A percentile compares a stretch with the other conserved stretches of the same genome.
Evolutionary conservation across 53 echinoderm and acorn worm species (phyloP).

Genomic region (Stichopus horrens): DNA sequence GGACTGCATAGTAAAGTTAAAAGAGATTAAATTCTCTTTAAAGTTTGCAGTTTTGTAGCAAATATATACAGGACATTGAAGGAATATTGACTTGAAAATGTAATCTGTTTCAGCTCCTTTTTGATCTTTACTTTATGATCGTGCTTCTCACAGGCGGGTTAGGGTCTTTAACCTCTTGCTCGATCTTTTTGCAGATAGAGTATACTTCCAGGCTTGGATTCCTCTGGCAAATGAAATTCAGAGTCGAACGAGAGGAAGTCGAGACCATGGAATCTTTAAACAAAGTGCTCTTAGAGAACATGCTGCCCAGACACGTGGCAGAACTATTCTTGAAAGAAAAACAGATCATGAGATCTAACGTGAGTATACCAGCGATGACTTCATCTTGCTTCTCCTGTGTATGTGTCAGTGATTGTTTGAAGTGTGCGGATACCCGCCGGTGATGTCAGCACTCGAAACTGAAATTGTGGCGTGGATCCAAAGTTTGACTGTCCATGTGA

Average conservation of each 20-base stretch:
- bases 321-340: slow-evolving; percentile 86
- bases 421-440: too few relatives aligned
- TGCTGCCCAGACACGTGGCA: slow-evolving; percentile 96
- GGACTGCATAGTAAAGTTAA: too few relatives aligned
- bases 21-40: background rate
- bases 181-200: slow-evolving; percentile 71
- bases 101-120: too few relatives aligned
- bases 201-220: slow-evolving; percentile 90
- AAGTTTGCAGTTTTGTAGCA: background rate
- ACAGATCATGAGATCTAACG: slow-evolving; percentile 91
- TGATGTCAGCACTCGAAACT: too few relatives aligned
- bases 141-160: too few relatives aligned
- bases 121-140: too few relatives aligned
- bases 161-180: too few relatives aligned
- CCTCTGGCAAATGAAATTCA: slow-evolving; percentile 98
- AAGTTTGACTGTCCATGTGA: too few relatives aligned
- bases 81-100: background rate
- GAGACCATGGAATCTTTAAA: slow-evolving; percentile 97
- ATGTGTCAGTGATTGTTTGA: too few relatives aligned
- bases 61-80: background rate
- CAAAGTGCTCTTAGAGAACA: slow-evolving; percentile 93
- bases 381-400: background rate
- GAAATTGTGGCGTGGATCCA: too few relatives aligned
- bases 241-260: slow-evolving; percentile 97
- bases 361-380: slow-evolving; percentile 43